Conservation (phyloP, 2,888 invertebrate species). For the Rhynchonema sp. region DNA sequence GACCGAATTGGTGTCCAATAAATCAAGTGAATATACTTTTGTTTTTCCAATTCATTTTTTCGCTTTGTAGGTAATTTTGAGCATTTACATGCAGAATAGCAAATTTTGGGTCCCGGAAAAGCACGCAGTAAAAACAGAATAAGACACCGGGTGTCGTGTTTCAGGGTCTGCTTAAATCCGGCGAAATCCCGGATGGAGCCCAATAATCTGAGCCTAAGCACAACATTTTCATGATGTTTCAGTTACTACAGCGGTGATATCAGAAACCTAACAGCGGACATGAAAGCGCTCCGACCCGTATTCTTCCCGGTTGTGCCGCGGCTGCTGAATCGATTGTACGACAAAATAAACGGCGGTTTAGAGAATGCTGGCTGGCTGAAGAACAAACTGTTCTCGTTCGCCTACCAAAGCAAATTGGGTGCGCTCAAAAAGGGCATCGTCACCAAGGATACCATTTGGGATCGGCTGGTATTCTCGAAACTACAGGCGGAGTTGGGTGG, state of each 20-base stretch:
- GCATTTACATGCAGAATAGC: too few relatives aligned
- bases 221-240: too few relatives aligned
- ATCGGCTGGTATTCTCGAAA: constrained; percentile 11
- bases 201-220: too few relatives aligned
- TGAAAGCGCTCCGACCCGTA: constrained; percentile 72
- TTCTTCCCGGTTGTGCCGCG: constrained; percentile 87
- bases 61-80: too few relatives aligned
- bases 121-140: too few relatives aligned
- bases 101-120: too few relatives aligned
- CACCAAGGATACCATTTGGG: constrained; percentile 16
- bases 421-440: background rate
- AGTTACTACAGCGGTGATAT: constrained; percentile 91
- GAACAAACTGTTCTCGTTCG: background rate
- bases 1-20: too few relatives aligned
- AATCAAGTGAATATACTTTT: too few relatives aligned
- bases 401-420: background rate
- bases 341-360: constrained; percentile 40
- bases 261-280: constrained; percentile 52
- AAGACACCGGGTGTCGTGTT: too few relatives aligned
- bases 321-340: constrained; percentile 79
- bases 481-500: background rate
- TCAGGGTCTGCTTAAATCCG: too few relatives aligned
- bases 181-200: too few relatives aligned
- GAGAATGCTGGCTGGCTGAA: background rate
- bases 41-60: too few relatives aligned